phyloP scores from a whole-genome alignment of 2,888 invertebrate genomes.

The Acanthosepion esculentum region DNA sequence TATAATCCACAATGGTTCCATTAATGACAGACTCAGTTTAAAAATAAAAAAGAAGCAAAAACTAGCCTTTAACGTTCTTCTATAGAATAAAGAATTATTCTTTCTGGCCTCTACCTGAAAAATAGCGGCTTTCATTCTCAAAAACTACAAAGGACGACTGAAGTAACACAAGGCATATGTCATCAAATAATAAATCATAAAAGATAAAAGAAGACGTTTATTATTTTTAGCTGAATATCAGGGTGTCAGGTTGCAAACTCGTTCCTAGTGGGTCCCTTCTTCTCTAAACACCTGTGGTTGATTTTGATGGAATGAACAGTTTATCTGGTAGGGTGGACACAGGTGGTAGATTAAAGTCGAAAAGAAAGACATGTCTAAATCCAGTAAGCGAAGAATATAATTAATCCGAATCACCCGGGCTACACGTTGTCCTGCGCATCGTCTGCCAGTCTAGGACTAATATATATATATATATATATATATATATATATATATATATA shows the following conservation, averaged over 20 bases:
- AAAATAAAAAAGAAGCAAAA: too few relatives aligned
- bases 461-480: neutral
- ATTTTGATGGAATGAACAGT: neutral
- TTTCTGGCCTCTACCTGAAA: neutral
- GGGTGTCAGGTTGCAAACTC: neutral
- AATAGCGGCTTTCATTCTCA: neutral
- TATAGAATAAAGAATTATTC: neutral
- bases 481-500: neutral
- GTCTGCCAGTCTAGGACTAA: too few relatives aligned
- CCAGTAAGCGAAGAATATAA: neutral
- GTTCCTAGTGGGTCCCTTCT: neutral
- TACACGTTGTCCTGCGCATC: too few relatives aligned
- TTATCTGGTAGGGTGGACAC: neutral
- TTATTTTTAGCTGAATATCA: neutral
- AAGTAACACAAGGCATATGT: neutral
- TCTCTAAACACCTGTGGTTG: neutral
- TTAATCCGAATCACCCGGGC: too few relatives aligned
- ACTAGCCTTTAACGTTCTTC: neutral
- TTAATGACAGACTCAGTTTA: too few relatives aligned
- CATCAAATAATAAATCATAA: neutral
- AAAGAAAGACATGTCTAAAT: neutral
- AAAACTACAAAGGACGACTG: neutral
- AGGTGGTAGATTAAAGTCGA: neutral
- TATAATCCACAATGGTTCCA: too few relatives aligned
- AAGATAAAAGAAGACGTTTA: neutral